Evolutionary conservation across 2,888 invertebrate genomes (phyloP).

Genomic region (Stenolophus ochropezus): DNA sequence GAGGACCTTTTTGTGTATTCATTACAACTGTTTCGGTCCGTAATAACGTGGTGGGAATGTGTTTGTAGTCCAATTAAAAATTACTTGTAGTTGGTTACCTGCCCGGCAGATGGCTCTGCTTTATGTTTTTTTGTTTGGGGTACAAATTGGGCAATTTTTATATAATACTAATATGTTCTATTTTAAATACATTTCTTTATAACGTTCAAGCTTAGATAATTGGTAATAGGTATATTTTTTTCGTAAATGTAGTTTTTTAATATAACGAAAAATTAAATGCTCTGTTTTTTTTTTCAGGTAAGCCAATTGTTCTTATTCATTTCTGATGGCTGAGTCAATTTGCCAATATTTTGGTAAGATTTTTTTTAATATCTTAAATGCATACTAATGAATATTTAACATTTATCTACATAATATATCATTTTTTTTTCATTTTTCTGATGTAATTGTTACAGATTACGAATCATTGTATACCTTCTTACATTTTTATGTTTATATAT

Average conservation of each 20-base stretch:
- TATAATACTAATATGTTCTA: no score
- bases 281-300: background rate
- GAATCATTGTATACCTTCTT: no score
- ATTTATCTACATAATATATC: no score
- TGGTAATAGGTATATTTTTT: background rate
- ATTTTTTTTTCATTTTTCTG: no score
- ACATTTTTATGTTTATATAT: no score
- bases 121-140: background rate
- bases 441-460: no score
- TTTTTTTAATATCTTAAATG: no score
- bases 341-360: background rate
- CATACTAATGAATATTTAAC: no score
- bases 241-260: no score
- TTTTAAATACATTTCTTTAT: background rate
- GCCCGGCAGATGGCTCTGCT: conserved; percentile 17
- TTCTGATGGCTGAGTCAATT: background rate
- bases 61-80: conserved; percentile 52
- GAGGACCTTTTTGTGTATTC: conserved; percentile 41
- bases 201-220: background rate
- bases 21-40: conserved; percentile 36
- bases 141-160: no score
- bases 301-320: no score
- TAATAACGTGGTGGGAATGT: conserved; percentile 30
- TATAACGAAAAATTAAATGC: background rate
- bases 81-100: conserved; percentile 35